Evolutionary conservation across 2,888 invertebrate genomes (phyloP).

Genomic region (Melanchra persicariae): DNA sequence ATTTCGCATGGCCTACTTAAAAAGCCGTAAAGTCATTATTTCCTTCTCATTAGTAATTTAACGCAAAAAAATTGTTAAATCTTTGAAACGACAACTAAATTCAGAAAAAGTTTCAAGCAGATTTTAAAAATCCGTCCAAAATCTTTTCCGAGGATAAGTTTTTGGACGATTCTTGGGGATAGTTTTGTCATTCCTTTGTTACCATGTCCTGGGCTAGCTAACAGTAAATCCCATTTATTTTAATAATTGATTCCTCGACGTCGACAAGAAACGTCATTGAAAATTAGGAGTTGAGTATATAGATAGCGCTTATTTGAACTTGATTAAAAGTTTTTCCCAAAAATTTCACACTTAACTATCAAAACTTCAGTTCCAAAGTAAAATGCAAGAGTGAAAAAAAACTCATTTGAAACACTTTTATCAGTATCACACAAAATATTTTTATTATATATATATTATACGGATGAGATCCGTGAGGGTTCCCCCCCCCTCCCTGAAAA

Average conservation of each 20-base stretch:
- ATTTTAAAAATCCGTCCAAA: background rate
- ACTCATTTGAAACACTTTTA: background rate
- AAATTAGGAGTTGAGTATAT: background rate
- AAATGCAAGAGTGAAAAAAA: background rate
- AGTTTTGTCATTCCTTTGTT: background rate
- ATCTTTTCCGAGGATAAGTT: too few relatives aligned
- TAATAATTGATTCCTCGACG: too few relatives aligned
- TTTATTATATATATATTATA: too few relatives aligned
- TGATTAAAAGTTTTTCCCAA: background rate
- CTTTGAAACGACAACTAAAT: background rate
- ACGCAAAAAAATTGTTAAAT: background rate
- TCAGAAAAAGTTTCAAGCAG: background rate
- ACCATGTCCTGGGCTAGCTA: background rate
- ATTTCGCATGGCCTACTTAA: background rate
- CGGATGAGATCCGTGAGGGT: too few relatives aligned
- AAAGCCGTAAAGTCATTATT: too few relatives aligned
- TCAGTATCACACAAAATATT: too few relatives aligned
- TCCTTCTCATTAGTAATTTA: background rate
- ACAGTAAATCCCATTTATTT: conserved; percentile 1
- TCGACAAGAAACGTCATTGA: background rate
- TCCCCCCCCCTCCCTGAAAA: too few relatives aligned
- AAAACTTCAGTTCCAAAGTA: background rate
- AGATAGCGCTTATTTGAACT: background rate
- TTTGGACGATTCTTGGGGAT: background rate
- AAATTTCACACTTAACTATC: background rate